These are phyloP conservation scores for Mesochorus sp. DNA, from an alignment of 2,888 invertebrate species.

Conservation along the genomic window DNA sequence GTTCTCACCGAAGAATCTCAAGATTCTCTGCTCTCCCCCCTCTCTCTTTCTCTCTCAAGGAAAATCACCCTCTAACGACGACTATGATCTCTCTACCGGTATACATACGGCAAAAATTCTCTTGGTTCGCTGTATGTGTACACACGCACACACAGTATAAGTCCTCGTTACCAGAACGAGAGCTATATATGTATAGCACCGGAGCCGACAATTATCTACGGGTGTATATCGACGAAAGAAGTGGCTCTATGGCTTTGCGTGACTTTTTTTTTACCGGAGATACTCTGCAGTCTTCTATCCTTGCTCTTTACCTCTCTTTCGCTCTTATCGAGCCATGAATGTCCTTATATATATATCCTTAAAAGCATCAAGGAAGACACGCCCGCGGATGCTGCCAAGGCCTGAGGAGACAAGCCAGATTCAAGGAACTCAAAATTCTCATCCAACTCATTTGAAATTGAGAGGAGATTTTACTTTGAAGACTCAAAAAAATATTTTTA, in stretches of 20 bases:
- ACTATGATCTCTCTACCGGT: constrained; percentile 22
- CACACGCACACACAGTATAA: constrained; percentile 26
- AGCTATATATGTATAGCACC: constrained; percentile 9
- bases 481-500: too few relatives aligned
- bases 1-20: constrained; percentile 53
- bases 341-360: constrained; percentile 36
- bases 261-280: constrained; percentile 39
- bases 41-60: constrained; percentile 23
- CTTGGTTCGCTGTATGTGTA: constrained; percentile 6
- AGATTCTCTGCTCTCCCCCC: background rate
- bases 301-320: background rate
- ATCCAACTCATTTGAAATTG: too few relatives aligned
- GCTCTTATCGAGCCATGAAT: constrained; percentile 15
- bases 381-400: background rate
- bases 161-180: constrained; percentile 57
- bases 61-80: constrained; percentile 29
- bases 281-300: too few relatives aligned
- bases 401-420: background rate
- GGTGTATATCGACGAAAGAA: constrained; percentile 42
- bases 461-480: too few relatives aligned
- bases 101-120: constrained; percentile 17
- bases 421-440: constrained; percentile 8
- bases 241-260: constrained; percentile 41
- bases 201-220: constrained; percentile 49
- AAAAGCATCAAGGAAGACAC: constrained; percentile 20